Conservation (phyloP, 2,113 vertebrate species). For the Artemisiospiza belli region DNA sequence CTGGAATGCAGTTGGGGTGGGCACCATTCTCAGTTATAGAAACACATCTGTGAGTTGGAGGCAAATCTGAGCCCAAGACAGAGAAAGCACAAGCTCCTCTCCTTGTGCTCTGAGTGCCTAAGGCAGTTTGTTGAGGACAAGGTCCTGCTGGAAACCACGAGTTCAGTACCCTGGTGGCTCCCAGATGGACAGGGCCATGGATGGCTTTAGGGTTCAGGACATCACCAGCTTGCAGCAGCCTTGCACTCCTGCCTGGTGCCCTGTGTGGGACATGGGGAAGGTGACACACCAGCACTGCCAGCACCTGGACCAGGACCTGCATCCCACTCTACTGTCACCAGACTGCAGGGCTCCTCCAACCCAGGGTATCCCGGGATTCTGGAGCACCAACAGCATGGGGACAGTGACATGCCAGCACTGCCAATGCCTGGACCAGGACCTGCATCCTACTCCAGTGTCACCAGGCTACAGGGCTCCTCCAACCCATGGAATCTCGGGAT, state of each 20-base stretch:
- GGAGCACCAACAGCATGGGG: too few relatives aligned
- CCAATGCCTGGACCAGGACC: too few relatives aligned
- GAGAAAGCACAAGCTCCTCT: background rate
- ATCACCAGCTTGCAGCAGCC: accelerated
- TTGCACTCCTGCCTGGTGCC: accelerated
- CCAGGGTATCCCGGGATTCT: too few relatives aligned
- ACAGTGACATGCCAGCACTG: too few relatives aligned
- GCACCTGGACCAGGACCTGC: too few relatives aligned
- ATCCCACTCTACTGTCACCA: too few relatives aligned
- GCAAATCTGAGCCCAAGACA: background rate
- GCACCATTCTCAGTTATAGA: background rate
- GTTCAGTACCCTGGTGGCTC: background rate
- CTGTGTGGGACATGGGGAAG: too few relatives aligned
- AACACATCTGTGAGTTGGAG: background rate
- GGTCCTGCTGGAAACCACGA: accelerated
- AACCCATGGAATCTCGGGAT: too few relatives aligned
- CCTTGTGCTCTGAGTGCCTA: background rate
- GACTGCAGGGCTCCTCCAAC: too few relatives aligned
- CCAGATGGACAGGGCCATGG: accelerated
- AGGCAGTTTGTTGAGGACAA: background rate
- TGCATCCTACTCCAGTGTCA: too few relatives aligned
- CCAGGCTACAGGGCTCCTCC: too few relatives aligned
- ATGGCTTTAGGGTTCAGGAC: accelerated
- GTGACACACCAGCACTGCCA: too few relatives aligned
- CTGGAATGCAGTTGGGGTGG: background rate